Base-by-base conservation (phyloP, 1,140 invertebrate genomes). In the Marisa cornuarietis region DNA sequence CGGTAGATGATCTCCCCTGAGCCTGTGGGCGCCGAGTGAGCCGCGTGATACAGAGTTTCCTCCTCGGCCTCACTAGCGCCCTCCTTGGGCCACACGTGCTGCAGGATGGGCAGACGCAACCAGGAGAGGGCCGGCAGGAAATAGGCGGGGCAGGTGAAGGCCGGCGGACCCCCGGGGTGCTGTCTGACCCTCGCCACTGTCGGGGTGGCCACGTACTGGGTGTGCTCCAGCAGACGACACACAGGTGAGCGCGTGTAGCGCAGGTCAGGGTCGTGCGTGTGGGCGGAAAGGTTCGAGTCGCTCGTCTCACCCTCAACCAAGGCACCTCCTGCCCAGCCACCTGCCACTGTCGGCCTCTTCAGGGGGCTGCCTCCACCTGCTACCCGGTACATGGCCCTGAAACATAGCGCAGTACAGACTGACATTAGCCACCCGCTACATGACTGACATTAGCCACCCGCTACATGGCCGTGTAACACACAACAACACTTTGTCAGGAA, bases 171-270 rank as follows among this genome's bases (percentile, higher is more conserved):
- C 22, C 62, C n/a, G 22, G 62, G 76, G 65, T n/a, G 76, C 14
- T 42, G 63, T 31, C 65, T 31, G 63, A 65, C 42, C 63, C 52
- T 14, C 16, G 62, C 76, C 51, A 69, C 76, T 8, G 76, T 77
- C 22, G 76, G 76, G 42, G 76, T 77, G 76, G 76, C 76, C 65
- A 77, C 76, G 65, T 68, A 77, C 76, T 77, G 76, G 4, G 65
- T 77, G 51, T 77, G 76, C 76, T 77, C 76, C 76, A 77, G 24
- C 76, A 77, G 51, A 51, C 76, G 76, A 31, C 76, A 77, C n/a
- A 77, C 76, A 3, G 76, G 76, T 11, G 76, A 77, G 9, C 76
- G 76, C 10, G 65, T 52, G 76, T 69, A 26, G 51, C 65, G 76
- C n/a, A 76, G n/a, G 49, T 54, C 76, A 26, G 22, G 13, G 18